These are phyloP conservation scores for Hanleya hanleyi DNA, from an alignment of 2,888 invertebrate genomes.

Conservation along the genomic window DNA sequence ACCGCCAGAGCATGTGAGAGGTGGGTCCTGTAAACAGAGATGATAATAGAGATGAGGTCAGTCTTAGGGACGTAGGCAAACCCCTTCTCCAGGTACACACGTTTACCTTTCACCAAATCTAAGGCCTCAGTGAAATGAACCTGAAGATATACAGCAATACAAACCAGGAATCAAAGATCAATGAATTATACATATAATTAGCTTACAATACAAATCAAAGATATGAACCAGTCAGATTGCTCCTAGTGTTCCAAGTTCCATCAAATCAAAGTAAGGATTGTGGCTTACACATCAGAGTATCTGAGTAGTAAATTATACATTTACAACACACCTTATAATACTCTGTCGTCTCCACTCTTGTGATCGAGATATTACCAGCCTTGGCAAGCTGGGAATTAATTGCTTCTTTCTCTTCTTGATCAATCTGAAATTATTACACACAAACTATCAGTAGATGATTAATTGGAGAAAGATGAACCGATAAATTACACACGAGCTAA, in stretches of 20 bases:
- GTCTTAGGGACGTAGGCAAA: conserved; percentile 89
- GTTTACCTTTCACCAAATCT: conserved; percentile 86
- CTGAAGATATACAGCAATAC: conserved; percentile 81
- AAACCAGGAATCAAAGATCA: no score
- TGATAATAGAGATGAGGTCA: conserved; percentile 89
- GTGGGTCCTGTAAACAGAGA: conserved; percentile 83
- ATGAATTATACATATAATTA: no score
- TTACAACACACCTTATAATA: conserved; percentile 56
- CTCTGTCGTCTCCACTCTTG: conserved; percentile 44
- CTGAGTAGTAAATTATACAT: no score
- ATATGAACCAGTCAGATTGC: no score
- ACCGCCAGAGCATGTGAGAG: conserved; percentile 81
- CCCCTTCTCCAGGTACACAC: conserved; percentile 86
- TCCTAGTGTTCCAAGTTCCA: no score
- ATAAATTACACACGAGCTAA: no score
- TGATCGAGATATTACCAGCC: conserved; percentile 40
- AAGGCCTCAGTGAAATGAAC: conserved; percentile 90
- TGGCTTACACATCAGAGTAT: no score
- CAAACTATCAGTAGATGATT: no score
- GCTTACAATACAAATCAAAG: no score
- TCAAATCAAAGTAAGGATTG: no score
- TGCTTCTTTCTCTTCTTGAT: conserved; percentile 48
- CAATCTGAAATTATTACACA: conserved; percentile 55
- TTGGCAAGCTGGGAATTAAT: conserved; percentile 47
- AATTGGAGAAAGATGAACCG: no score